Conservation (phyloP, 2,797 vertebrate genomes). For the Gobionotothen gibberifrons region DNA sequence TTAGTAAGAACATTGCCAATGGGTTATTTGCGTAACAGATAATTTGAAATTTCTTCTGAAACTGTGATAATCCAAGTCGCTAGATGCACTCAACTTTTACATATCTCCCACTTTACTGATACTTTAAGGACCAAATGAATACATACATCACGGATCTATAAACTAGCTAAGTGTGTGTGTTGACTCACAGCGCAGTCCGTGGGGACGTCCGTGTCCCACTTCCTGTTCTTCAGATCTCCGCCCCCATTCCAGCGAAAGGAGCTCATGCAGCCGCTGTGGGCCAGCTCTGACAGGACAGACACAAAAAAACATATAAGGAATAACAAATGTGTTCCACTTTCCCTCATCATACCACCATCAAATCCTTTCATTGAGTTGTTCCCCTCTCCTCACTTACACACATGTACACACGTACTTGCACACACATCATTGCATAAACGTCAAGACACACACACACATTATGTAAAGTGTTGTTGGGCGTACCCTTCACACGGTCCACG, state of each 20-base stretch:
- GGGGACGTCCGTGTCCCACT: slow-evolving; percentile 97
- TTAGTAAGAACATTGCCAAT: too few species aligned
- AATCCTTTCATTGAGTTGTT: background rate
- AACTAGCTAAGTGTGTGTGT: slow-evolving; percentile 5
- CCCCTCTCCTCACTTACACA: background rate
- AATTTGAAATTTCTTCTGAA: too few species aligned
- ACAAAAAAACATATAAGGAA: background rate
- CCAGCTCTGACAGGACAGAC: slow-evolving; percentile 85
- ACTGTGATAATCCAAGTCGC: too few species aligned
- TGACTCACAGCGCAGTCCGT: slow-evolving; percentile 93
- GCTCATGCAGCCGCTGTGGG: slow-evolving; percentile 98
- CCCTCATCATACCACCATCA: too few species aligned
- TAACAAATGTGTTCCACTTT: background rate
- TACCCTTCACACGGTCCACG: slow-evolving; percentile 94
- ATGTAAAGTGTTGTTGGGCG: background rate
- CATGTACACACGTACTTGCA: background rate
- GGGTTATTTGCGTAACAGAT: too few species aligned
- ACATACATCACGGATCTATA: too few species aligned
- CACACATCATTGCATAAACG: background rate
- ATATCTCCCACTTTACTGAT: background rate
- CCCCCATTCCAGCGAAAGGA: slow-evolving; percentile 96
- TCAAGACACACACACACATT: background rate
- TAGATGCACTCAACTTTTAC: too few species aligned
- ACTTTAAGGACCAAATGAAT: background rate
- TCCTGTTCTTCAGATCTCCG: slow-evolving; percentile 93